phyloP scores from a whole-genome alignment of 2,888 invertebrate species.

The Chymomyza fuscimana region DNA sequence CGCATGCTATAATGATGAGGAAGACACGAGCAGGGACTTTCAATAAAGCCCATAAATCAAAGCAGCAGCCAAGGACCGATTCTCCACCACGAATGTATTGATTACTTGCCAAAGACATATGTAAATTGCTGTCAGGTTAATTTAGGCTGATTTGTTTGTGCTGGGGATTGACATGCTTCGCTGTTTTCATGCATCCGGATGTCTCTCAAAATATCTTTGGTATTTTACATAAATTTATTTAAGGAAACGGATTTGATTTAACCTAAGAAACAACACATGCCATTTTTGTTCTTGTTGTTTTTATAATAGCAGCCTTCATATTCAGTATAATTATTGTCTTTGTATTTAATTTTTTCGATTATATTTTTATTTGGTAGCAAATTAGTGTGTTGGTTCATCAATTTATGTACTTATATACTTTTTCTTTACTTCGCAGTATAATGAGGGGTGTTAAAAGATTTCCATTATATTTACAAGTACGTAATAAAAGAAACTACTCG shows the following conservation, averaged over 20 bases:
- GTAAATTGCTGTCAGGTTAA: slow-evolving; percentile 43
- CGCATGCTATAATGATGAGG: slow-evolving; percentile 12
- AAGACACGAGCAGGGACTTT: slow-evolving; percentile 19
- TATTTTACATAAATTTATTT: slow-evolving; percentile 31
- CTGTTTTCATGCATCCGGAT: not conserved
- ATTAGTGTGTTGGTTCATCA: too few relatives aligned
- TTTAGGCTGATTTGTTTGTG: slow-evolving; percentile 44
- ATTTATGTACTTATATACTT: too few relatives aligned
- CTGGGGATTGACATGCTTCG: not conserved
- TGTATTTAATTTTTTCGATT: not conserved
- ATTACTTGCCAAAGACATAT: slow-evolving; percentile 1
- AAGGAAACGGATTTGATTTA: not conserved
- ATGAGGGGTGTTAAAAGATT: too few relatives aligned
- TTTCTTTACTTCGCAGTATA: too few relatives aligned
- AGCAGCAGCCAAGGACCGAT: slow-evolving; percentile 20
- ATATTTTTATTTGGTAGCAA: not conserved
- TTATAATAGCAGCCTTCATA: not conserved
- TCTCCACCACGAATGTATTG: not conserved
- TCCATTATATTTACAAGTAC: too few relatives aligned
- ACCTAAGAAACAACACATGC: not conserved
- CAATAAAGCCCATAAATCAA: slow-evolving; percentile 56
- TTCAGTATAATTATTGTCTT: not conserved
- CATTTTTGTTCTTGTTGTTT: not conserved
- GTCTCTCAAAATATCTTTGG: slow-evolving; percentile 28
- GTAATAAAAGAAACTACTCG: too few relatives aligned